Base-by-base conservation (phyloP, 2,888 invertebrate genomes). In the Drosophila tanythrix region DNA sequence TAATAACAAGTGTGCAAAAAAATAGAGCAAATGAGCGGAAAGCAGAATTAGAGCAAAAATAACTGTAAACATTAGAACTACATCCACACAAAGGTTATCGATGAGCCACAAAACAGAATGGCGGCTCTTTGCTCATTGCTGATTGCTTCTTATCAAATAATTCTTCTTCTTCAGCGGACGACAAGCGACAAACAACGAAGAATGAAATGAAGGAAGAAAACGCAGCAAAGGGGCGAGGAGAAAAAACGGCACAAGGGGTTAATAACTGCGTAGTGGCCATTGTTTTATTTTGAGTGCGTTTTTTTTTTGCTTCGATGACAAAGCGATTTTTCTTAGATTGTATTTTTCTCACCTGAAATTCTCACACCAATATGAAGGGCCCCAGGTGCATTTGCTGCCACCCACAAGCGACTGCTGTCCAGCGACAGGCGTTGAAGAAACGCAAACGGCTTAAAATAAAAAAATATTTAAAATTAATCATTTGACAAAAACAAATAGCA, bases 331-430 rank as follows among this genome's bases (percentile, higher is more conserved):
- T 48, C 50, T 74, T 58, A 36, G 46, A 48, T 43, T 66, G 29
- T 36, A 8, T 59, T 67, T 31, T 10, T 10, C 92, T 92, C 82
- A 93, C 92, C 90, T 91, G 51, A 93, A 59, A 80, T 92, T 92
- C 11, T 83, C 89, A 92, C 97, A 97, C 97, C 97, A 97, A 90
- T 96, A 97, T 0, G 95, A 94, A 5, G 97, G 97, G 10, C 97
- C 97, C 95, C 95, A 96, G 8, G 96, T 96, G 91, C 97, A 97
- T 88, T 95, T 94, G 55, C 94, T 94, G 58, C 93, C 93, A 38
- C 95, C 96, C 56, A 96, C 77, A 33, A 95, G 88, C 35, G 59
- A 75, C 55, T 79, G 75, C 33, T 82, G 74, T 27, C 61, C 70
- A 38, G 69, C 72, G 15, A 82, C 52, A 50, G 88, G 88, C 59